These are phyloP conservation scores for Megaceryle torquata DNA, from an alignment of 2,113 vertebrate genomes.

Conservation along the genomic window DNA sequence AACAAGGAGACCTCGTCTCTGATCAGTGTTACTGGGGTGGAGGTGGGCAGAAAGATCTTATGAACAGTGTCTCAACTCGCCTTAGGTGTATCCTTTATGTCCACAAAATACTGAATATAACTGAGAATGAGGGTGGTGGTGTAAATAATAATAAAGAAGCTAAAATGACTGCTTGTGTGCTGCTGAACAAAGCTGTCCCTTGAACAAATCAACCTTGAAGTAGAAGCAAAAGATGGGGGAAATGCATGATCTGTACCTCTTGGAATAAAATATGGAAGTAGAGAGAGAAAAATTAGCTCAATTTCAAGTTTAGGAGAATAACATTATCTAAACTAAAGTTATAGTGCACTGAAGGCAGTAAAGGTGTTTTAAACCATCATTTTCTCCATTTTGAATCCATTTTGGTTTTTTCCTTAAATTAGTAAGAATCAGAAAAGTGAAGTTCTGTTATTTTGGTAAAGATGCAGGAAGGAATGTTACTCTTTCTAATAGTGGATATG, in stretches of 20 bases:
- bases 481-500: not conserved
- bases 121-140: not conserved
- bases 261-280: not conserved
- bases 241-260: not conserved
- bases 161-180: conserved; percentile 14
- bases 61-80: conserved; percentile 22
- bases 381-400: not conserved
- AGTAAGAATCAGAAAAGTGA: not conserved
- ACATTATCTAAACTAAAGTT: not conserved
- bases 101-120: conserved; percentile 1
- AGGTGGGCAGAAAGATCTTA: conserved; percentile 19
- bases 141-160: not conserved
- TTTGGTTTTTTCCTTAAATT: not conserved
- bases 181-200: not conserved
- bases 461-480: not conserved
- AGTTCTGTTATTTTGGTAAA: not conserved
- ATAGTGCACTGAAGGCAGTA: not conserved
- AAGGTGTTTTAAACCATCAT: not conserved
- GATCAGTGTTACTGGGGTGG: conserved; percentile 41
- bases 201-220: not conserved
- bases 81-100: conserved; percentile 9
- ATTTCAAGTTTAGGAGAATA: not conserved
- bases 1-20: conserved; percentile 61
- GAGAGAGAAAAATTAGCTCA: not conserved
- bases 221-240: not conserved